These are phyloP conservation scores for Coracopsis vasa DNA, from an alignment of 2,113 vertebrate genomes.

Conservation along the genomic window DNA sequence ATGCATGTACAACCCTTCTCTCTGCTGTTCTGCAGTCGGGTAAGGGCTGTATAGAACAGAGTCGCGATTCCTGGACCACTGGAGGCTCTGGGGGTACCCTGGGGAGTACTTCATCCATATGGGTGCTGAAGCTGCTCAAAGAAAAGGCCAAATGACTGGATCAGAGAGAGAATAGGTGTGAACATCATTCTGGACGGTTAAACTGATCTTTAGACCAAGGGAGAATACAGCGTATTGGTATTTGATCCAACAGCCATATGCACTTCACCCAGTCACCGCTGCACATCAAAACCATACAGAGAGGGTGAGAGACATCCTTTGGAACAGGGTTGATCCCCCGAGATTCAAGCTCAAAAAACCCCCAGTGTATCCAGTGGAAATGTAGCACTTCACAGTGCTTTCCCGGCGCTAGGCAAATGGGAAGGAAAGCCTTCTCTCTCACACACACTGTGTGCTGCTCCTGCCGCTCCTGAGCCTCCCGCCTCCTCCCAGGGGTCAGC, in stretches of 20 bases:
- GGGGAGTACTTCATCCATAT: fast-evolving
- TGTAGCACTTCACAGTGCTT: fast-evolving
- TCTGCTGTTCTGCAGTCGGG: background rate
- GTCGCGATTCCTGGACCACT: background rate
- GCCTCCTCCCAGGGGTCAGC: fast-evolving
- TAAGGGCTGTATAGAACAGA: background rate
- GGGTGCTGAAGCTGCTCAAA: background rate
- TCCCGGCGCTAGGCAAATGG: background rate
- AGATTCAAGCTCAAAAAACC: background rate
- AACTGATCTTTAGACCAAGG: background rate
- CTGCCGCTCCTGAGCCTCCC: fast-evolving
- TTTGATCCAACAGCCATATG: fast-evolving
- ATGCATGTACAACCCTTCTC: fast-evolving
- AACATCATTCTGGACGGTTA: background rate
- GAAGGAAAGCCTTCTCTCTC: background rate
- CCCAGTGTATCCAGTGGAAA: fast-evolving
- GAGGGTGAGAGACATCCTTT: background rate
- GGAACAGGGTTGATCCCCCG: background rate
- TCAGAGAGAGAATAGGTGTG: fast-evolving
- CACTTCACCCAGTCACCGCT: background rate
- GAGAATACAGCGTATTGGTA: fast-evolving
- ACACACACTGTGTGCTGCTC: fast-evolving
- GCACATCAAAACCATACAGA: fast-evolving
- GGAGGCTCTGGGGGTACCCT: fast-evolving
- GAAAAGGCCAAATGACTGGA: background rate